phyloP scores from a whole-genome alignment of 2,797 vertebrate genomes.

The Tympanoctomys barrerae region DNA sequence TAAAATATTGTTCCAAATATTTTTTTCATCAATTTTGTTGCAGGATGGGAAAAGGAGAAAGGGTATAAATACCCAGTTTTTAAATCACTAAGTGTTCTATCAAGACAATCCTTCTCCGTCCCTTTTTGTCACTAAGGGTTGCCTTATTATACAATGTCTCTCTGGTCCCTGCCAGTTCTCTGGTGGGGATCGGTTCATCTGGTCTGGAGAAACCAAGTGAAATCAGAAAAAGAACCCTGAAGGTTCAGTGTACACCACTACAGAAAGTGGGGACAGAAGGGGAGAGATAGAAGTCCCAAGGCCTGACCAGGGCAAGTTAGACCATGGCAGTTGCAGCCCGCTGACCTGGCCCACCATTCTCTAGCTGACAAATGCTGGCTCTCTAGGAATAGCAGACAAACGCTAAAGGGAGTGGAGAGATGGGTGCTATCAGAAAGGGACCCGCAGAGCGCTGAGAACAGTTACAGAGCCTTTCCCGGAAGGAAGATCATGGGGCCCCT shows the following conservation, averaged over 20 bases:
- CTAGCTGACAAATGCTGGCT: fast-evolving
- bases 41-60: not conserved
- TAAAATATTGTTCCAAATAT: conserved; percentile 5
- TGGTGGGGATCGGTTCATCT: not conserved
- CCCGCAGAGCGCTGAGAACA: not conserved
- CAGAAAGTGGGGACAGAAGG: not conserved
- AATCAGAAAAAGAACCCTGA: not conserved
- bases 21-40: not conserved
- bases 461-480: not conserved
- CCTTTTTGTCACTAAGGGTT: not conserved
- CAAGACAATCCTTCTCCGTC: not conserved
- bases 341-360: fast-evolving
- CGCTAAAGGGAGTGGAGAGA: not conserved
- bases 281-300: not conserved
- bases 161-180: not conserved
- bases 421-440: not conserved
- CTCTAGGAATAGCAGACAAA: not conserved
- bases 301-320: not conserved
- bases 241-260: not conserved
- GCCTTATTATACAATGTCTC: not conserved
- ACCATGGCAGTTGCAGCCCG: not conserved
- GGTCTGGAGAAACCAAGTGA: not conserved
- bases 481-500: not conserved
- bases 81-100: not conserved
- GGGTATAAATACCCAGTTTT: not conserved